Conservation (phyloP, 1,140 invertebrate genomes). For the Argopecten irradians region DNA sequence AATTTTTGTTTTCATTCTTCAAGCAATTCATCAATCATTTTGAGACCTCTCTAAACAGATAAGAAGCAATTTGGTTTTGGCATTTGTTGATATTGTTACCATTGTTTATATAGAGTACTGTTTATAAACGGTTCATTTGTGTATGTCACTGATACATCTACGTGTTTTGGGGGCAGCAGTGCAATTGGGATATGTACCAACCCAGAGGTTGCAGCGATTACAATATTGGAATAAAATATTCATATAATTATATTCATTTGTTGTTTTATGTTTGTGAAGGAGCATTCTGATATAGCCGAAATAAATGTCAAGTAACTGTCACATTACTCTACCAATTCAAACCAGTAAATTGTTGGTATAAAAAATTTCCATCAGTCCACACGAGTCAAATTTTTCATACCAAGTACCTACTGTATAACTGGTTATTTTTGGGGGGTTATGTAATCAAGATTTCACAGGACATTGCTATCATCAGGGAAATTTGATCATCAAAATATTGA, state of each 20-base stretch:
- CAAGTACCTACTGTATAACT: no score
- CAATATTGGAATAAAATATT: neutral
- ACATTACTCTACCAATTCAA: no score
- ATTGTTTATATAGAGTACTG: neutral
- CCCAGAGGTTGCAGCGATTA: conserved; percentile 6
- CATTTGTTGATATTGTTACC: neutral
- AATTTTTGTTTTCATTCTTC: no score
- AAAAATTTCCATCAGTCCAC: no score
- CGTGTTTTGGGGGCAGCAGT: neutral
- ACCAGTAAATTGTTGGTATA: no score
- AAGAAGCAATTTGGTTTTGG: neutral
- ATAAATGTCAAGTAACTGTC: no score
- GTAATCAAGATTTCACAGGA: no score
- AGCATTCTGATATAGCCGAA: no score
- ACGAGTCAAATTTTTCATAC: no score
- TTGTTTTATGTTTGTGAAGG: neutral
- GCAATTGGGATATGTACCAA: conserved; percentile 20
- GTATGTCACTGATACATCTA: neutral
- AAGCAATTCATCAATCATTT: neutral
- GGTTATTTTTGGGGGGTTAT: no score
- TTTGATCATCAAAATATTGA: no score
- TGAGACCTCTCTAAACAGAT: neutral
- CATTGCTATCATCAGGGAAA: no score
- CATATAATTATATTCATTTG: neutral
- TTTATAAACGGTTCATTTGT: neutral